phyloP scores from a whole-genome alignment of 2,888 invertebrate genomes.

The Pristionchus fissidentatus region DNA sequence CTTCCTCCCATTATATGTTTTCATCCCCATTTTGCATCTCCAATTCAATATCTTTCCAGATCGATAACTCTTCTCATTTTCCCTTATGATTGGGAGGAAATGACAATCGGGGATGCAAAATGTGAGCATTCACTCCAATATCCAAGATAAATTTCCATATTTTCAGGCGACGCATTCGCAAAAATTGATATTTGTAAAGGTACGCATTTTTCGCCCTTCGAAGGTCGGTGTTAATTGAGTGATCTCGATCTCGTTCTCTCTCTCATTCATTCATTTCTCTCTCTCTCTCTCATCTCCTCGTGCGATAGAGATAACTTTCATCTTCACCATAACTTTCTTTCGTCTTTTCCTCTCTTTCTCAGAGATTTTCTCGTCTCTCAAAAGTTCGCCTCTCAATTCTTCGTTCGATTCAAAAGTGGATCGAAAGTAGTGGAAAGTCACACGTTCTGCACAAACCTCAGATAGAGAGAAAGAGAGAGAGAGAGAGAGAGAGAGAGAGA shows the following conservation, averaged over 20 bases:
- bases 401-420: neutral
- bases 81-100: constrained; percentile 1
- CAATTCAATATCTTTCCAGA: neutral
- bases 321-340: neutral
- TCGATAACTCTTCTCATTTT: neutral
- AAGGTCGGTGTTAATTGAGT: neutral
- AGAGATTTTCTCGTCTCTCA: neutral
- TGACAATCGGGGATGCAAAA: constrained; percentile 24
- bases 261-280: neutral
- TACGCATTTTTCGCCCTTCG: neutral
- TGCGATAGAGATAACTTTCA: constrained; percentile 9
- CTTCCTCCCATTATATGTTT: no score
- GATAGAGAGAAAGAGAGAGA: neutral
- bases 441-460: neutral
- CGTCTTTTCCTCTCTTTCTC: neutral
- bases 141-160: no score
- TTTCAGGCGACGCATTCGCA: constrained; percentile 28
- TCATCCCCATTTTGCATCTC: neutral
- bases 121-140: neutral
- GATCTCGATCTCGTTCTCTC: neutral
- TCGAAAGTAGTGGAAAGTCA: neutral
- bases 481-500: neutral
- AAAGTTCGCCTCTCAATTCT: constrained; percentile 18
- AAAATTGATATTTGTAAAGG: constrained; percentile 36
- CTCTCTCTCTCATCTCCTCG: neutral